These are phyloP conservation scores for Garra rufa DNA, from an alignment of 2,113 vertebrate genomes.

Conservation along the genomic window DNA sequence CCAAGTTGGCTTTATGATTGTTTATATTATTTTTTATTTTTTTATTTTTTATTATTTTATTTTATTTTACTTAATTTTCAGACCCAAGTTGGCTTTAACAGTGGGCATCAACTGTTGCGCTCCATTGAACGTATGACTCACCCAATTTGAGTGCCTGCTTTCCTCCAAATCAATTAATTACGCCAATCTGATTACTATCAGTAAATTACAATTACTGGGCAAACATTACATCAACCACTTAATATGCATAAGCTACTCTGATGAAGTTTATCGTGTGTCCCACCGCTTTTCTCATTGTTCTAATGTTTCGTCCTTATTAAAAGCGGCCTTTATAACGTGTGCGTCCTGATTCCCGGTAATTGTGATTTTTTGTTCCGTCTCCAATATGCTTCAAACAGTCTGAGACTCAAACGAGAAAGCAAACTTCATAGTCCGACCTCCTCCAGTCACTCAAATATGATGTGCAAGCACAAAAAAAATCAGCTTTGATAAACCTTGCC, in stretches of 20 bases:
- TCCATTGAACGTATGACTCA: background rate
- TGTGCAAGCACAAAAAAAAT: background rate
- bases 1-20: too few relatives aligned
- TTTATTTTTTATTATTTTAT: background rate
- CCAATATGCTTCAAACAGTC: background rate
- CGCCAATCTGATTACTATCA: background rate
- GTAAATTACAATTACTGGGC: slow-evolving; percentile 1
- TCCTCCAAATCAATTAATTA: background rate
- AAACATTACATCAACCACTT: background rate
- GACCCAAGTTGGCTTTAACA: background rate
- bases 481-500: slow-evolving; percentile 20
- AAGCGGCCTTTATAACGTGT: background rate
- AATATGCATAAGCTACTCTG: background rate
- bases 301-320: background rate
- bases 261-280: background rate
- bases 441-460: background rate
- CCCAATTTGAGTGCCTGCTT: background rate
- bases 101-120: background rate
- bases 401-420: background rate
- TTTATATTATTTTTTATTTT: too few relatives aligned
- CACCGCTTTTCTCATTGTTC: background rate
- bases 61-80: background rate
- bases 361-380: background rate
- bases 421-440: background rate
- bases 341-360: background rate